Base-by-base conservation (phyloP, 2,113 vertebrate genomes). In the Microtus richardsoni region DNA sequence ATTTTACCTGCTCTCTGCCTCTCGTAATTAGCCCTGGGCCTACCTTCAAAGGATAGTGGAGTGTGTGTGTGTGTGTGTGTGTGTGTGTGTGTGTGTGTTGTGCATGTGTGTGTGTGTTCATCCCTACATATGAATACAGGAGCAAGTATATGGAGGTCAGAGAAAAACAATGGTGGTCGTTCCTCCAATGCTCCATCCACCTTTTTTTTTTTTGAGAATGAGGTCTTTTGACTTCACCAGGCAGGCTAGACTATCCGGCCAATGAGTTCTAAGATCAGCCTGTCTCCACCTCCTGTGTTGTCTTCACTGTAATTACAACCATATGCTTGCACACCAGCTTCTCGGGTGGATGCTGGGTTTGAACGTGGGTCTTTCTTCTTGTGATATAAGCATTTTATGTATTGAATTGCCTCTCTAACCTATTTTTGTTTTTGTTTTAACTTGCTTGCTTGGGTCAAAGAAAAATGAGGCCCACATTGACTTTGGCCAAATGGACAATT, bases 1-100 rank as follows among this genome's bases (percentile, higher is more conserved):
- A 17, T 96, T 98, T 96, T 97, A 96, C 91, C 82, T 82, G 70
- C 94, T 91, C 73, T 94, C 79, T 96, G 88, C 95, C 74, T 96
- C 88, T 83, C 93, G 21, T 96, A 97, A 98, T 97, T 97, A 97
- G 88, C 77, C 49, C 85, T 78, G 84, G 92, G 79, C 87, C 93
- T 96, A 87, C 86, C 94, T 97, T 47, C 79, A 93, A 93, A 90
- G n/a, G 44, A 17, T 4, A 58, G 58, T 58, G 4, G 3, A 24
- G 33, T 41, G 14, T 64, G 13, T 84, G 68, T 26, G 52, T 64
- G 47, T 47, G 16, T 33, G 6, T 52, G 28, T 30, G 26, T 30
- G 41, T 28, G 5, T 36, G 17, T 54, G 19, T 54, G 21, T 58
- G 49, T 79, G 17, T 54, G 4, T 28, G 68, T 7, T 54, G 4